A percentile compares a stretch with the other conserved stretches of the same genome.
These are phyloP conservation scores for Emberiza fucata DNA, from an alignment of 2,113 vertebrate species.

Conservation along the genomic window DNA sequence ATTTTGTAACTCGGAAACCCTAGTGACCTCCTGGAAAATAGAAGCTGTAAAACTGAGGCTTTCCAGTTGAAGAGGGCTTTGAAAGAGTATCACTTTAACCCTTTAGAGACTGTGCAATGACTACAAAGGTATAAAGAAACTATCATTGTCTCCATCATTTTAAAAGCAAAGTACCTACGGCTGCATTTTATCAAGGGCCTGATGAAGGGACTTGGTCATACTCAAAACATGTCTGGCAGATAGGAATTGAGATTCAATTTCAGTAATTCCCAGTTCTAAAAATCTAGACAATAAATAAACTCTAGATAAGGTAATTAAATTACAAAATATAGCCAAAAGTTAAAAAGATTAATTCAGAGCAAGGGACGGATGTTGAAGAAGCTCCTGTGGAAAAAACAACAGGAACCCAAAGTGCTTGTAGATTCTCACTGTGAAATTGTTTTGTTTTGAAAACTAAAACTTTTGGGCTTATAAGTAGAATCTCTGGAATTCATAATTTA, in stretches of 20 bases:
- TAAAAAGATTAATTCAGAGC: background rate
- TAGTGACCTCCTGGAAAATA: background rate
- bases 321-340: background rate
- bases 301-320: background rate
- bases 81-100: background rate
- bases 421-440: background rate
- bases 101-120: background rate
- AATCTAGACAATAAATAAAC: background rate
- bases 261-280: background rate
- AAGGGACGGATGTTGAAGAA: background rate
- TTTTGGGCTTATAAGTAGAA: background rate
- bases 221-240: background rate
- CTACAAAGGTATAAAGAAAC: background rate
- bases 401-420: background rate
- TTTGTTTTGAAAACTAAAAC: background rate
- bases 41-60: background rate
- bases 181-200: background rate
- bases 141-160: background rate
- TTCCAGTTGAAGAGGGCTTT: background rate
- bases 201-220: background rate
- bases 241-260: background rate
- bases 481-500: background rate
- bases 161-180: background rate
- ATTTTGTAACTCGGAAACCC: background rate
- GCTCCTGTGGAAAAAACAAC: background rate